Base-by-base conservation (phyloP, 2,113 vertebrate genomes). In the Toxostoma redivivum region DNA sequence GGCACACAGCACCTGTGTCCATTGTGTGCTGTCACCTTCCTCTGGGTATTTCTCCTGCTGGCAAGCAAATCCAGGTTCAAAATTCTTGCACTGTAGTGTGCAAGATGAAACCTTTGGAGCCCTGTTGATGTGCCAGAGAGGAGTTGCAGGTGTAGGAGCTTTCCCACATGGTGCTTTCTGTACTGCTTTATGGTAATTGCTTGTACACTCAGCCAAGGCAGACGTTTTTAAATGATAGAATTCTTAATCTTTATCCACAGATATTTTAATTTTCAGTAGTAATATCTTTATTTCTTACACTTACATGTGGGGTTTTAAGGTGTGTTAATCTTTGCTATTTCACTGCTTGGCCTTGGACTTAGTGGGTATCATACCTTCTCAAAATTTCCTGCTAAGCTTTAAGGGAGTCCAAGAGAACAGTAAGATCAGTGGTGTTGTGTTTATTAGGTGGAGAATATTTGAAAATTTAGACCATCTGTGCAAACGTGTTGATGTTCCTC, bases 351-450 rank as follows among this genome's bases (percentile, higher is more conserved):
- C 33, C 28, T 90, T 86, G 37, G 60, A 15, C 53, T 73, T 16
- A 0, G 28, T 45, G 50, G 19, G 0, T 58, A 3, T 62, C 0
- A 0, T 38, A 1, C 33, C 67, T 61, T 61, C 67, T 77, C 5
- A 77, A 53, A 51, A 60, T 23, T 40, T 35, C 22, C 18, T 37
- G n/a, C 38, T 73, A 4, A 50, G 28, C 38, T 80, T 51, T 60
- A 66, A 33, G 42, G 30, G 45, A 83, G 51, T 37, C 19, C 18
- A 50, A 53, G 56, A 38, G 56, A 86, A 12, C 33, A 58, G 50
- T 57, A 33, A 73, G 50, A 31, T 76, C 1, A 70, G 25, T 20
- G 16, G 19, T 77, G 20, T 70, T 25, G n/a, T 57, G 33, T 50
- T 74, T 24, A 56, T 23, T 24, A 51, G 17, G 11, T 81, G 60